Evolutionary conservation across 2,888 invertebrate genomes (phyloP), one percentile per base, ranked within the genome.

Genomic region (Agonopterix arenella): DNA sequence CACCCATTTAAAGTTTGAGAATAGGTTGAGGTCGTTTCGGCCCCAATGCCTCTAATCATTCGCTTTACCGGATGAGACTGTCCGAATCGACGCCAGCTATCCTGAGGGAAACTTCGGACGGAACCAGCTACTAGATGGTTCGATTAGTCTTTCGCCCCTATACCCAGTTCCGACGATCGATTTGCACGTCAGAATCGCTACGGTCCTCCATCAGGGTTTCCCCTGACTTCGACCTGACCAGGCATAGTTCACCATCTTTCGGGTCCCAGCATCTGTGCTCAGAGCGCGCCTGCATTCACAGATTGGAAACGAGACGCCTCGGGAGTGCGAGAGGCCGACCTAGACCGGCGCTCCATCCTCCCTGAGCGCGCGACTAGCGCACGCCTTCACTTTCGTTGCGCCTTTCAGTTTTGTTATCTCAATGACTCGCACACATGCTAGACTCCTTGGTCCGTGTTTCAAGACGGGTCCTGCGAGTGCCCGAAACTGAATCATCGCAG

Each of bases 121-220:
- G 91, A 92, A 93, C 93, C 92, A 93, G 92, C 92, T 93, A 92
- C 91, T 92, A 93, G 92, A 93, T 92, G 92, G 92, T 93, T 93
- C 91, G 91, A 93, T 93, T 93, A 91, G 90, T 90, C 90, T 91
- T 90, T 90, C 90, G 90, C 90, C 92, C 91, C 92, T 93, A 92
- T 92, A 92, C 92, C 91, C 92, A 92, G 91, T 90, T 93, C 91
- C 81, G 91, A 93, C 91, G 92, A 93, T 92, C 93, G 93, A 93
- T 93, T 93, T 93, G 93, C 93, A 93, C 92, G 92, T 93, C 93
- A 93, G 92, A 92, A 92, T 90, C 91, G 92, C 92, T 92, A 80
- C 92, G 91, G 91, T 90, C 92, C 90, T 42, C 42, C 42, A 42
- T 42, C 42, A 42, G 42, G 42, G 42, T 42, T 42, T 42, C 42